phyloP scores from a whole-genome alignment of 2,888 invertebrate genomes.

The Amphipyra tragopoginis region DNA sequence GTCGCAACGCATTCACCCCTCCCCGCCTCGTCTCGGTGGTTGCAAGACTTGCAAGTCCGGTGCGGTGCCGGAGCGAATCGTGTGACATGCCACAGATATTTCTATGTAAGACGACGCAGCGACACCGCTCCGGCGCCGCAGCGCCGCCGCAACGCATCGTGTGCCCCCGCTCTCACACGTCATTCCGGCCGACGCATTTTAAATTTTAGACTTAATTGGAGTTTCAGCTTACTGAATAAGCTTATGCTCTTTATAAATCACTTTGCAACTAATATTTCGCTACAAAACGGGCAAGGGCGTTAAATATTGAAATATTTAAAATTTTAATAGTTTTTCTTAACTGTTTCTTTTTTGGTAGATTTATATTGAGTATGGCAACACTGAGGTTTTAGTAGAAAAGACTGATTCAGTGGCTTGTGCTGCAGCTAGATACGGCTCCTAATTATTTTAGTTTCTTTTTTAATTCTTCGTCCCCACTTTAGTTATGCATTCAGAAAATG shows the following conservation, averaged over 20 bases:
- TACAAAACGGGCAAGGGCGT: slow-evolving; percentile 13
- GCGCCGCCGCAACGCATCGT: too few relatives aligned
- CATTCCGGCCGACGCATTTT: slow-evolving; percentile 16
- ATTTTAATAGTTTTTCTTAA: slow-evolving; percentile 36
- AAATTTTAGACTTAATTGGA: slow-evolving; percentile 23
- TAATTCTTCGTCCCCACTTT: too few relatives aligned
- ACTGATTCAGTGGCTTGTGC: slow-evolving; percentile 22
- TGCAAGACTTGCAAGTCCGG: too few relatives aligned
- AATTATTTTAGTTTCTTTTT: too few relatives aligned
- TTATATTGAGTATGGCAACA: slow-evolving; percentile 54
- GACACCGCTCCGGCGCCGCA: too few relatives aligned
- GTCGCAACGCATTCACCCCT: too few relatives aligned
- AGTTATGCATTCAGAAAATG: too few relatives aligned
- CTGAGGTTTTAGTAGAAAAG: slow-evolving; percentile 32
- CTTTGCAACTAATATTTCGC: background rate
- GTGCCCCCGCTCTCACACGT: too few relatives aligned
- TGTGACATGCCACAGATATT: too few relatives aligned
- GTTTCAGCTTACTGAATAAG: slow-evolving; percentile 23
- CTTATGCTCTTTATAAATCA: slow-evolving; percentile 5
- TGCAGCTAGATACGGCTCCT: background rate
- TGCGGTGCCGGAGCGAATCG: too few relatives aligned
- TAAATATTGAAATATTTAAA: slow-evolving; percentile 28
- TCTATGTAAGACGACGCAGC: too few relatives aligned
- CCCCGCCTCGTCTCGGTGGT: too few relatives aligned
- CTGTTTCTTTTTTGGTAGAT: slow-evolving; percentile 51